Base-by-base conservation (phyloP, 1,140 invertebrate genomes). In the Lepidurus packardi region DNA sequence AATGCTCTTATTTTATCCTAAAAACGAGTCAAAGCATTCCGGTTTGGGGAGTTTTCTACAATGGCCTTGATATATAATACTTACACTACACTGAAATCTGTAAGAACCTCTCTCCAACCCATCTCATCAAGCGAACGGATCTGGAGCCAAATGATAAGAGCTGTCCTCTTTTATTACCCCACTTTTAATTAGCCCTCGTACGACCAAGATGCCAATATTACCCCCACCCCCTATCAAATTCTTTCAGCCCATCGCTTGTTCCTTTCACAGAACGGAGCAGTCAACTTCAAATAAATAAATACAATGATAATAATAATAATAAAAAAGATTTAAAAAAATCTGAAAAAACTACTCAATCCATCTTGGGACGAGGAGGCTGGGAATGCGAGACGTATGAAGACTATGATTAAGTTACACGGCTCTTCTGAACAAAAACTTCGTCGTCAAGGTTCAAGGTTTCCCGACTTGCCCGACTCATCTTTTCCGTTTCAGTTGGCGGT, bases 371-470 rank as follows among this genome's bases (percentile, higher is more conserved):
- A n/a, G 21, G 53, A 21, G 53, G 6, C 21, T n/a, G 16, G 53
- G 7, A 21, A 65, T 16, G 53, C n/a, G 53, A 9, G 8, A 65
- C 13, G 53, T 9, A 65, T n/a, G 4, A 65, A 1, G 53, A n/a
- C 53, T 65, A 16, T 65, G 53, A 65, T 65, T 65, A 65, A 65
- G 53, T 65, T 65, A 65, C 1, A 65, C 16, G 53, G 53, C 53
- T 65, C 53, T 65, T 65, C 21, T 65, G 13, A 65, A 65, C 16
- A 65, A 65, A 65, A 65, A 21, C 16, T 47, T 21, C 53, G 53
- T 13, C 53, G 21, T 65, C 21, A 21, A 21, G 21, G 53, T 65
- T 65, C 53, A 65, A 65, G 53, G 53, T 65, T 65, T 34, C 34
- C 4, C 0, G 2, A 34, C 34, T 34, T 34, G 34, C 2, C 21